A percentile compares a stretch with the other conserved stretches of the same genome.
phyloP scores from a whole-genome alignment of 2,888 invertebrate species.

The Macropis europaea region DNA sequence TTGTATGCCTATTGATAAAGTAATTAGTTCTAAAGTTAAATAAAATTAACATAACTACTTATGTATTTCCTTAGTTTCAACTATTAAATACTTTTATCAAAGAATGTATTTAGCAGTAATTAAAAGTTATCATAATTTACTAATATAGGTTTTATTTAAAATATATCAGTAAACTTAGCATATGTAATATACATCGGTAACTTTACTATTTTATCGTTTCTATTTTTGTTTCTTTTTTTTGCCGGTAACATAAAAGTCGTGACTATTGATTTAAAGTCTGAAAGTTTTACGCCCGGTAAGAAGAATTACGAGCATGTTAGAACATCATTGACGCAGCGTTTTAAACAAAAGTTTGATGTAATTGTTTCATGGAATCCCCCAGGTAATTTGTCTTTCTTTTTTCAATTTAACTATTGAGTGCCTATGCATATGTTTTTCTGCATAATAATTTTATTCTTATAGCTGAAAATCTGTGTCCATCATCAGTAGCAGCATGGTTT shows the following conservation, averaged over 20 bases:
- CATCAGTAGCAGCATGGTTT: slow-evolving; percentile 84
- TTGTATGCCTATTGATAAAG: not conserved
- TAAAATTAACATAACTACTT: not conserved
- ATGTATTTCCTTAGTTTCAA: not conserved
- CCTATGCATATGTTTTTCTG: not conserved
- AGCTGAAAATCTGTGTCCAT: slow-evolving; percentile 81
- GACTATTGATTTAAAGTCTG: slow-evolving; percentile 80
- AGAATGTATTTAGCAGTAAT: not conserved
- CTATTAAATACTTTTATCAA: not conserved
- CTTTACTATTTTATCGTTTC: slow-evolving; percentile 1
- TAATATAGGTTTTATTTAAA: slow-evolving; percentile 4
- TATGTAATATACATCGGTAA: not conserved
- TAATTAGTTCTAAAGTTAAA: not conserved
- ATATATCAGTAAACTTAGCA: not conserved
- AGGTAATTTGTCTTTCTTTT: slow-evolving; percentile 65
- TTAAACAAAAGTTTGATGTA: slow-evolving; percentile 78
- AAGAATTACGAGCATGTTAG: slow-evolving; percentile 79
- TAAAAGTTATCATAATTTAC: not conserved
- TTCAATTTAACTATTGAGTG: not conserved
- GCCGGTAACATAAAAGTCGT: slow-evolving; percentile 77
- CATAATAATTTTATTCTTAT: slow-evolving; percentile 30
- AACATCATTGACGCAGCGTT: slow-evolving; percentile 75
- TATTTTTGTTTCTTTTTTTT: slow-evolving; percentile 50
- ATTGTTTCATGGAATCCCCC: slow-evolving; percentile 82
- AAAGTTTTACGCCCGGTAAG: slow-evolving; percentile 79